Percentiles rank a stretch among this genome's conserved stretches.
Conservation (phyloP, 2,888 invertebrate species). For the Leptinotarsa haldemani region DNA sequence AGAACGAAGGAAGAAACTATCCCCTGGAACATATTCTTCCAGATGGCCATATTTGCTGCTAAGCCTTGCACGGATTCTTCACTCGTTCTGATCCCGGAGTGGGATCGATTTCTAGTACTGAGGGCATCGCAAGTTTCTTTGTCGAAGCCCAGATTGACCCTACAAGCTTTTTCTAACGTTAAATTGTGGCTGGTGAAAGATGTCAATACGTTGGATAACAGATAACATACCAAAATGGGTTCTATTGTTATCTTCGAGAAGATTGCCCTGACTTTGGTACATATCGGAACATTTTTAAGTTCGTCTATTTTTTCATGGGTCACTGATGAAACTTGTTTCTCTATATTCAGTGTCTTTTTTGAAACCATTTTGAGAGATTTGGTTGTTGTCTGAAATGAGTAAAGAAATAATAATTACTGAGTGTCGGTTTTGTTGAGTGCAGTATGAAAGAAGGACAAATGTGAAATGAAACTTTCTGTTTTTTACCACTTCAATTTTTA, state of each 20-base stretch:
- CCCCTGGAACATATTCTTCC: constrained; percentile 67
- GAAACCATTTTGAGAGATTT: constrained; percentile 26
- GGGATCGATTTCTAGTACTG: constrained; percentile 75
- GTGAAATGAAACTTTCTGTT: too few relatives aligned
- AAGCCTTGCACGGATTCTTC: constrained; percentile 61
- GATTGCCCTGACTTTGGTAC: constrained; percentile 62
- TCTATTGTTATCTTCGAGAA: constrained; percentile 76
- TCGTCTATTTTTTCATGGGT: constrained; percentile 20
- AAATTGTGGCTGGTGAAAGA: constrained; percentile 83
- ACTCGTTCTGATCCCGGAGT: constrained; percentile 69
- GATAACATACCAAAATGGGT: constrained; percentile 76
- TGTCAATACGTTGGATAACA: constrained; percentile 70
- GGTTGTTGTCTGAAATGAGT: constrained; percentile 45
- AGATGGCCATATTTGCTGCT: constrained; percentile 66
- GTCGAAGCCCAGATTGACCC: constrained; percentile 65
- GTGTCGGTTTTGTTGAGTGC: too few relatives aligned
- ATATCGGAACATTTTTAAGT: constrained; percentile 40
- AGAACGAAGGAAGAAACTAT: constrained; percentile 68
- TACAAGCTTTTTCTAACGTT: constrained; percentile 66
- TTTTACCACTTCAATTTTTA: too few relatives aligned
- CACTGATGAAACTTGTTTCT: constrained; percentile 46
- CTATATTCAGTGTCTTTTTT: constrained; percentile 62
- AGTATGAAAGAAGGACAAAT: too few relatives aligned
- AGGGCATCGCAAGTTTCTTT: constrained; percentile 79
- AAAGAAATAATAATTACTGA: too few relatives aligned